Evolutionary conservation across 1,140 invertebrate genomes (phyloP), one percentile per base, ranked within the genome.

Genomic region (Camponotus floridanus): DNA sequence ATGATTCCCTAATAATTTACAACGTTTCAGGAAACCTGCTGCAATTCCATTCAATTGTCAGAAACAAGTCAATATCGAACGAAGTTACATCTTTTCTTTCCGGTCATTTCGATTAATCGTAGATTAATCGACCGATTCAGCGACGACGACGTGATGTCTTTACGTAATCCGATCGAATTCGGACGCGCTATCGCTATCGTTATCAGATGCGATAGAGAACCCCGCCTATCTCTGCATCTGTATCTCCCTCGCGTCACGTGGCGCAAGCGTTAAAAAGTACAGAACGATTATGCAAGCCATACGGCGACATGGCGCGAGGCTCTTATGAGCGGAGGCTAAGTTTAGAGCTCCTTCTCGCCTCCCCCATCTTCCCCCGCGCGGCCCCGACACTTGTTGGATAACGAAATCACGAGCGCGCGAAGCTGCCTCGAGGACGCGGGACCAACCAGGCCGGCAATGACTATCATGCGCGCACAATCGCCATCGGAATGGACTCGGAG

Each of bases 211-310:
- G 33, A 79, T 36, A 85, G 51, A 51, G 15, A 18, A 51, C 18
- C 15, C 33, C 73, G 33, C 36, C 59, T 89, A 89, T 90, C 80
- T 90, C 76, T 81, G 70, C 85, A 89, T 89, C 78, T 86, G 70
- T 76, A 89, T 88, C 87, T 33, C 21, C 55, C 42, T 61, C 67
- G 51, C 67, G 21, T 15, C 13, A 11, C 45, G 15, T 36, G 11
- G 48, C 45, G 36, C 68, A 48, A 21, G 9, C 48, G 61, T 89
- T 90, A 87, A 90, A 90, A 90, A 90, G 76, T 90, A 90, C 74
- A 85, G 86, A 92, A 88, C 88, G 91, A 93, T 93, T 93, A 93
- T 88, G 91, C 92, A 93, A 93, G 91, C 85, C 57, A n/a, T 45
- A 31, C 67, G 73, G 84, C 73, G 79, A 76, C 86, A 80, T 86